A percentile compares a stretch with the other conserved stretches of the same genome.
Conservation (phyloP, 92 coral and sea anemone species). For the Epizoanthus rinbou region DNA sequence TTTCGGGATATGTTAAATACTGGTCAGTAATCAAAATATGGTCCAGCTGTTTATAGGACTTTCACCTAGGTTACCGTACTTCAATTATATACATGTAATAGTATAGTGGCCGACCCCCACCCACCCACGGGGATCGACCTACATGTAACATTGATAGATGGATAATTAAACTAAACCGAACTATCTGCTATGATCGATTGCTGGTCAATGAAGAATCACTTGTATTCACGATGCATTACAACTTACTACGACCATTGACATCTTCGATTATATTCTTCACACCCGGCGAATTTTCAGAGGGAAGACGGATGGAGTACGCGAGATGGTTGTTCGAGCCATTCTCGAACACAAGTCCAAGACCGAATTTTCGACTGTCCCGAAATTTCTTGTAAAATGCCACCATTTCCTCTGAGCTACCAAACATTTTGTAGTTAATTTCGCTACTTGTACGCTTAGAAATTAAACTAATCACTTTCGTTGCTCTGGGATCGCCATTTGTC, state of each 20-base stretch:
- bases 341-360: constrained; percentile 63
- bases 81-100: too few relatives aligned
- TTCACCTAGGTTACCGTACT: too few relatives aligned
- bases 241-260: constrained; percentile 40
- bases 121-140: too few relatives aligned
- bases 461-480: constrained; percentile 46
- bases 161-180: too few relatives aligned
- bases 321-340: constrained; percentile 52
- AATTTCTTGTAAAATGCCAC: constrained; percentile 49
- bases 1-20: too few relatives aligned
- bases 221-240: background rate
- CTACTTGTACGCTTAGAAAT: constrained; percentile 43
- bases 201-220: background rate
- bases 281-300: constrained; percentile 52
- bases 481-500: constrained; percentile 49
- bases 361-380: constrained; percentile 53
- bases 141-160: too few relatives aligned
- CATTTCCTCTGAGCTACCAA: constrained; percentile 68
- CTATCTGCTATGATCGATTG: too few relatives aligned
- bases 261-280: constrained; percentile 47
- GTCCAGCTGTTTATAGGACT: too few relatives aligned
- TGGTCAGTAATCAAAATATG: too few relatives aligned
- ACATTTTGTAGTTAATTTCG: constrained; percentile 46
- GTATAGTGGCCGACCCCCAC: too few relatives aligned
- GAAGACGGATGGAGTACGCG: constrained; percentile 66